phyloP scores from a whole-genome alignment of 2,113 vertebrate genomes.

The Otis tarda region DNA sequence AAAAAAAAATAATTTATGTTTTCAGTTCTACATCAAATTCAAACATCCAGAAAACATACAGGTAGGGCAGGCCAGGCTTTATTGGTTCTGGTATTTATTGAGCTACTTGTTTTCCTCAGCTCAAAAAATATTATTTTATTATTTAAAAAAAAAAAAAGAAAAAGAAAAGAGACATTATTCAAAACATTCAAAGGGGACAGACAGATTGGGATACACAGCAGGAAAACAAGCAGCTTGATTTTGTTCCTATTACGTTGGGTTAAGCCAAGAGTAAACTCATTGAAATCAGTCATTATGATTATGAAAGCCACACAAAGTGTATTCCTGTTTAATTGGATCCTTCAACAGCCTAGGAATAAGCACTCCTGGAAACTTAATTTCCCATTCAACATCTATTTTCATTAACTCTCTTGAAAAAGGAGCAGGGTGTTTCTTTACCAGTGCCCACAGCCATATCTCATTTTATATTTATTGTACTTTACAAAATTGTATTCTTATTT shows the following conservation, averaged over 20 bases:
- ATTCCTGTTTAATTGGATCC: constrained; percentile 36
- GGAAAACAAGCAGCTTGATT: background rate
- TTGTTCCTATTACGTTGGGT: background rate
- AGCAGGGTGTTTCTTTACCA: background rate
- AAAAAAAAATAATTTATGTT: background rate
- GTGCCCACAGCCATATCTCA: background rate
- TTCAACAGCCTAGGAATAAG: background rate
- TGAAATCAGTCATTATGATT: background rate
- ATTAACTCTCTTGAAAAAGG: background rate
- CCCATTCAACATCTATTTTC: constrained; percentile 8
- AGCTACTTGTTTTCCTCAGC: background rate
- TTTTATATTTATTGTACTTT: constrained; percentile 19
- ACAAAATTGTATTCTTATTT: constrained; percentile 6
- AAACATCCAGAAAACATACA: background rate
- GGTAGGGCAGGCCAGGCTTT: background rate
- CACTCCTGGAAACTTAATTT: background rate
- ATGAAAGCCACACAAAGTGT: background rate
- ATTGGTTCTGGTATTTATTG: background rate
- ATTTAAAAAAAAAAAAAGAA: background rate
- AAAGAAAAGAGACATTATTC: background rate
- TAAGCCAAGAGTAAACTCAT: background rate
- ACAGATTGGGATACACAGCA: background rate
- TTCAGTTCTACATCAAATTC: background rate
- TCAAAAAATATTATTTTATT: background rate
- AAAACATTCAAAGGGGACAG: background rate